These are phyloP conservation scores for Podilymbus podiceps DNA, from an alignment of 2,113 vertebrate species.

Conservation along the genomic window DNA sequence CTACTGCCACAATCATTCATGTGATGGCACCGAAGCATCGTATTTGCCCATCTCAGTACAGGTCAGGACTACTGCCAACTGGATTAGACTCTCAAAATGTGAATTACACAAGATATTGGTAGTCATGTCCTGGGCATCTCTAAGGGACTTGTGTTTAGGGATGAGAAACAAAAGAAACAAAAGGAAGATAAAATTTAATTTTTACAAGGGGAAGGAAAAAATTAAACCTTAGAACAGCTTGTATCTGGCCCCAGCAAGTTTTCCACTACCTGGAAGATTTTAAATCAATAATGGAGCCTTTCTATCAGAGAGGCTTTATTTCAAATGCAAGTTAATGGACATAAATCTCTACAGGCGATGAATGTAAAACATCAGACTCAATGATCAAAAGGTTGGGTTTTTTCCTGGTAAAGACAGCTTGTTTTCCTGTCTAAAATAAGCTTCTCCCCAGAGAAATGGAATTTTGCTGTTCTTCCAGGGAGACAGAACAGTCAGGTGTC, in stretches of 20 bases:
- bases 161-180: background rate
- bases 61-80: background rate
- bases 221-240: background rate
- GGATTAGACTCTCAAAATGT: background rate
- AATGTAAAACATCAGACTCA: background rate
- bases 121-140: background rate
- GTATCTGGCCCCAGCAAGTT: background rate
- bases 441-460: background rate
- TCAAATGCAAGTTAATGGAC: constrained; percentile 1
- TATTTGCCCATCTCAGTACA: background rate
- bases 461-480: background rate
- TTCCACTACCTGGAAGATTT: background rate
- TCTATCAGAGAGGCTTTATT: constrained; percentile 15
- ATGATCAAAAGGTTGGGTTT: background rate
- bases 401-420: background rate
- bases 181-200: background rate
- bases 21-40: background rate
- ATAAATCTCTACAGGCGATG: background rate
- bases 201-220: background rate
- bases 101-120: background rate
- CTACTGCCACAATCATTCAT: background rate
- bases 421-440: background rate
- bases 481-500: background rate
- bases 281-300: background rate
- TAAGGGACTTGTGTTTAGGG: background rate